These are phyloP conservation scores for Polyodon spathula DNA, from an alignment of 2,113 vertebrate genomes.

Conservation along the genomic window DNA sequence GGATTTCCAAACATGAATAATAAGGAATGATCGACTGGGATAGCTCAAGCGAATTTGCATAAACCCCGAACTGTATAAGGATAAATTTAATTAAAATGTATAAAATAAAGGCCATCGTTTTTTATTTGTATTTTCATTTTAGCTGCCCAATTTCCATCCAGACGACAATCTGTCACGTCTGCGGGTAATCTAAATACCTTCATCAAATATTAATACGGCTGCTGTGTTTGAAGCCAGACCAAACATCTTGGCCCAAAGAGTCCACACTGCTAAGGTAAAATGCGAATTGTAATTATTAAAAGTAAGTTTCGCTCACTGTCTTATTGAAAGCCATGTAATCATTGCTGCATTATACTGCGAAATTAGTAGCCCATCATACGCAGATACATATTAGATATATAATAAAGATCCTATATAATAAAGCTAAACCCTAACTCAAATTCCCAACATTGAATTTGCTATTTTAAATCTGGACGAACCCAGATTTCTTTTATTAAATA, in stretches of 20 bases:
- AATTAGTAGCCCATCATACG: conserved; percentile 2
- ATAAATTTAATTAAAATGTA: neutral
- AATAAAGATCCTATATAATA: no score
- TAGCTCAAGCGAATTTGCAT: neutral
- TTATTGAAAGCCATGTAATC: conserved; percentile 6
- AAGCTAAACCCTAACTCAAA: conserved; percentile 18
- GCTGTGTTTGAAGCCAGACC: no score
- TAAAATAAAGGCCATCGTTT: neutral
- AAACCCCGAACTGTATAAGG: neutral
- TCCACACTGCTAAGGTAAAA: conserved; percentile 7
- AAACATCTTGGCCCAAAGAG: no score
- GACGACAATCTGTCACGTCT: no score
- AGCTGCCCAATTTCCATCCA: no score
- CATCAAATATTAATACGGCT: no score
- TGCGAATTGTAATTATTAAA: conserved; percentile 6
- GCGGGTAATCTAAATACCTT: no score
- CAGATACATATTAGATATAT: conserved; percentile 13
- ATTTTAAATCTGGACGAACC: conserved; percentile 18
- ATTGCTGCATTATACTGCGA: neutral
- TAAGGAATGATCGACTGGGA: neutral
- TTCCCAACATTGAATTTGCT: conserved; percentile 19
- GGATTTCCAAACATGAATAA: neutral
- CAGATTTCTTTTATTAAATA: conserved; percentile 33
- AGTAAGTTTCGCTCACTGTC: neutral
- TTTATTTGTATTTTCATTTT: neutral